Evolutionary conservation across 1,140 invertebrate genomes (phyloP).

Genomic region (Melanaphis sacchari): DNA sequence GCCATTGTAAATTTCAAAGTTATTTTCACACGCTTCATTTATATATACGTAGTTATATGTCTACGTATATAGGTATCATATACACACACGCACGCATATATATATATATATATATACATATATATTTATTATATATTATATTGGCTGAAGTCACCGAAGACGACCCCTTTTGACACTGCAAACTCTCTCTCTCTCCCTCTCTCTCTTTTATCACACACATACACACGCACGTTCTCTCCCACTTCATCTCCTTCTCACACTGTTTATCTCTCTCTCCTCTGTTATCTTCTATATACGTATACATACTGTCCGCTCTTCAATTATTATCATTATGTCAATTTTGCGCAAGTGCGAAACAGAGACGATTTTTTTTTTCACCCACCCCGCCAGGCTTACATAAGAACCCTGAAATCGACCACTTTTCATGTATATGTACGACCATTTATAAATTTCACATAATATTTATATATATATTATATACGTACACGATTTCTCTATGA

Average conservation of each 20-base stretch:
- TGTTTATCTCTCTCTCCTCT: not conserved
- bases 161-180: not conserved
- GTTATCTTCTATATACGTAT: not conserved
- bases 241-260: not conserved
- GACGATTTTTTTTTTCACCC: not conserved
- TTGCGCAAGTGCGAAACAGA: not conserved
- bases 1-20: constrained; percentile 56
- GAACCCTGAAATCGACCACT: not conserved
- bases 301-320: not conserved
- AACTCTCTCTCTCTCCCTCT: no score
- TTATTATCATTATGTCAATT: not conserved
- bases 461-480: not conserved
- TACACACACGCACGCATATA: not conserved
- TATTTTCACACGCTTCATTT: constrained; percentile 55
- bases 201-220: no score
- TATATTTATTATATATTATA: not conserved
- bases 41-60: not conserved
- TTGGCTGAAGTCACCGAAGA: not conserved
- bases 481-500: not conserved
- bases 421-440: not conserved
- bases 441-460: not conserved
- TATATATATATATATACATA: not conserved
- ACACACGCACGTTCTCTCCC: not conserved
- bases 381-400: not conserved
- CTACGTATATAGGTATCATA: constrained; percentile 1